Percentiles rank a stretch among this genome's conserved stretches.
These are phyloP conservation scores for Limulus polyphemus DNA, from an alignment of 2,888 invertebrate genomes.

Conservation along the genomic window DNA sequence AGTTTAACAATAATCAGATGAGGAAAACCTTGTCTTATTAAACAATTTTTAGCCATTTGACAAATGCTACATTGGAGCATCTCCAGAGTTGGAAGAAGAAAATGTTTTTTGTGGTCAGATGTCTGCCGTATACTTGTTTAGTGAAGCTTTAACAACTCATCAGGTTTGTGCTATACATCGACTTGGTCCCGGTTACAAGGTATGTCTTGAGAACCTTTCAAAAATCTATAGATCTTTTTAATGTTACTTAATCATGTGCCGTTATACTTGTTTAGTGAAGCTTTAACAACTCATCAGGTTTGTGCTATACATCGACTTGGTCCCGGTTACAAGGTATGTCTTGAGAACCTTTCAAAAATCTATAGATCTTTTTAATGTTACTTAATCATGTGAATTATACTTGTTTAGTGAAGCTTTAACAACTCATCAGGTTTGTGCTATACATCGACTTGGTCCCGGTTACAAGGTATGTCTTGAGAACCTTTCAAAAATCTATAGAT, in stretches of 20 bases:
- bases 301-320: conserved; percentile 97
- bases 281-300: conserved; percentile 92
- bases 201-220: conserved; percentile 35
- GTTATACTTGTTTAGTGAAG: conserved; percentile 97
- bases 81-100: conserved; percentile 90
- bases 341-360: no score
- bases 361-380: no score
- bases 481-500: no score
- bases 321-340: conserved; percentile 85
- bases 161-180: conserved; percentile 98
- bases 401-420: conserved; percentile 94
- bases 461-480: conserved; percentile 62
- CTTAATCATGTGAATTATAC: no score
- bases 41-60: conserved; percentile 71
- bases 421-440: conserved; percentile 95
- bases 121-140: conserved; percentile 97
- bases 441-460: conserved; percentile 94
- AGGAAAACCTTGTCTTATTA: no score
- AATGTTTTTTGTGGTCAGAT: conserved; percentile 99
- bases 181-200: conserved; percentile 97
- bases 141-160: conserved; percentile 91
- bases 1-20: no score
- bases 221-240: no score
- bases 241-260: no score
- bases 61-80: conserved; percentile 97